These are phyloP conservation scores for Scelioninae gen. 1 DNA, from an alignment of 2,888 invertebrate genomes.

Conservation along the genomic window DNA sequence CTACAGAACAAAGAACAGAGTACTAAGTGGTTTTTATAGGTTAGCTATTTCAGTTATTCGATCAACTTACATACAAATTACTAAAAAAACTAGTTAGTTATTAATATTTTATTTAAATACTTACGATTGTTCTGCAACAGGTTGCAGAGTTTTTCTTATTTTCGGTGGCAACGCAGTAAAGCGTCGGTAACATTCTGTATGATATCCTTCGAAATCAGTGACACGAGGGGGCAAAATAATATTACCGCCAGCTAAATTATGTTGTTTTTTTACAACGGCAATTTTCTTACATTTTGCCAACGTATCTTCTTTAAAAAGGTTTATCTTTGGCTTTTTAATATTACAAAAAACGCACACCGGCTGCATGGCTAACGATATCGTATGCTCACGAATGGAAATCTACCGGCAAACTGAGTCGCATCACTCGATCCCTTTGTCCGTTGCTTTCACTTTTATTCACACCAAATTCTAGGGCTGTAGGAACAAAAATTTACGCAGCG, in stretches of 20 bases:
- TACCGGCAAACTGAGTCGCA: background rate
- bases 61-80: too few relatives aligned
- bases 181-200: constrained; percentile 26
- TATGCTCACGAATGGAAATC: constrained; percentile 7
- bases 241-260: constrained; percentile 22
- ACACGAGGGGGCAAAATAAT: constrained; percentile 22
- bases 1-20: too few relatives aligned
- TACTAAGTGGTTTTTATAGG: too few relatives aligned
- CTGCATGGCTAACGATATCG: constrained; percentile 5
- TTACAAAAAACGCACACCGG: constrained; percentile 22
- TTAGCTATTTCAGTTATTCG: too few relatives aligned
- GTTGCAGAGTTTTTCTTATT: constrained; percentile 19
- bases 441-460: too few relatives aligned
- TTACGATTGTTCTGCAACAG: constrained; percentile 19
- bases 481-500: too few relatives aligned
- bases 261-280: constrained; percentile 3
- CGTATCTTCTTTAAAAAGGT: constrained; percentile 10
- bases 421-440: too few relatives aligned
- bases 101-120: constrained; percentile 4
- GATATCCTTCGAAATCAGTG: constrained; percentile 28
- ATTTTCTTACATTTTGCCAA: constrained; percentile 25
- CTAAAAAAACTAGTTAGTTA: background rate
- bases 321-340: constrained; percentile 16
- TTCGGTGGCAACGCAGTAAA: constrained; percentile 25
- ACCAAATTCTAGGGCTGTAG: too few relatives aligned